Percentiles rank a stretch among this genome's conserved stretches.
Evolutionary conservation across 2,888 invertebrate species (phyloP).

Genomic region (Diadegma fenestrale): DNA sequence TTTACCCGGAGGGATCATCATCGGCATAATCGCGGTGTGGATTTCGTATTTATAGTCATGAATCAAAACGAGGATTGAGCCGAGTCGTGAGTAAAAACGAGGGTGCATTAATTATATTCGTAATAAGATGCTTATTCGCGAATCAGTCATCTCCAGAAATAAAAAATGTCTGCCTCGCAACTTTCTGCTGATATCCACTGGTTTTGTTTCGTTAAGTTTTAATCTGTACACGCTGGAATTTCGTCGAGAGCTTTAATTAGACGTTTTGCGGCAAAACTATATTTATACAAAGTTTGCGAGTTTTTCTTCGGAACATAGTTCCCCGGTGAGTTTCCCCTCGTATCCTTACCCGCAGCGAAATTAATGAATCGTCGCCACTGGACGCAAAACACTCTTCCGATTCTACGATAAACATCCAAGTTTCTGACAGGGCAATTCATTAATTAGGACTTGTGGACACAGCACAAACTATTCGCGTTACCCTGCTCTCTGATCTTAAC

Average conservation of each 20-base stretch:
- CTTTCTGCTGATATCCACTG: not conserved
- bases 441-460: constrained; percentile 34
- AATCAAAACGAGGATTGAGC: not conserved
- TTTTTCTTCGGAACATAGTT: constrained; percentile 12
- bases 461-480: not conserved
- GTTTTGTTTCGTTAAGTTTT: not conserved
- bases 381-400: constrained; percentile 16
- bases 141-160: not conserved
- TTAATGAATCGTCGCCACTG: constrained; percentile 35
- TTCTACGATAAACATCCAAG: constrained; percentile 21
- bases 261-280: constrained; percentile 1
- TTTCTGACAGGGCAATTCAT: constrained; percentile 25
- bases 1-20: not conserved
- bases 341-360: constrained; percentile 17
- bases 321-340: not conserved
- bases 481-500: not conserved
- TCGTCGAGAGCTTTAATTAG: constrained; percentile 1
- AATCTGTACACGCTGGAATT: not conserved
- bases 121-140: not conserved
- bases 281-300: not conserved
- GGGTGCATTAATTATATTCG: not conserved
- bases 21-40: not conserved
- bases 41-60: not conserved
- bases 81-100: not conserved
- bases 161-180: not conserved